phyloP scores from a whole-genome alignment of 2,113 vertebrate species.

The Planiliza haematocheilus region DNA sequence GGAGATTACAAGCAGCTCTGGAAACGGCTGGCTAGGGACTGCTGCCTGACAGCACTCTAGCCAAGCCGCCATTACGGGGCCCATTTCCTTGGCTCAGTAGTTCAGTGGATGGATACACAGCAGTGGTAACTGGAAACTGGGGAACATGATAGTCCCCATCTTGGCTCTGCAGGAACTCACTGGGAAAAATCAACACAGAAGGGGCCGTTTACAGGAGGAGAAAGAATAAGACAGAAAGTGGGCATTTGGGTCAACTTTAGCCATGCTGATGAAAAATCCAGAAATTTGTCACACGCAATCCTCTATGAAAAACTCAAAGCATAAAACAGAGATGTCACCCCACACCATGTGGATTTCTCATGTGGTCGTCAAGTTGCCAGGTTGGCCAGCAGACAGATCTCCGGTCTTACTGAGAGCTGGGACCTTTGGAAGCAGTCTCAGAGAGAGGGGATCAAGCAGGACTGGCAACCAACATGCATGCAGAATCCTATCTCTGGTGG shows the following conservation, averaged over 20 bases:
- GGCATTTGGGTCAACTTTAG: conserved; percentile 21
- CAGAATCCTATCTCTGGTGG: conserved; percentile 59
- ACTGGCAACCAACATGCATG: conserved; percentile 58
- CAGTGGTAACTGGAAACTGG: conserved; percentile 67
- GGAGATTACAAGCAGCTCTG: conserved; percentile 82
- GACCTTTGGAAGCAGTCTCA: conserved; percentile 60
- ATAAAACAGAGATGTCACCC: conserved; percentile 29
- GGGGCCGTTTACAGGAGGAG: conserved; percentile 33
- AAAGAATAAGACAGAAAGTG: conserved; percentile 34
- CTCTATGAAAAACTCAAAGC: conserved; percentile 7
- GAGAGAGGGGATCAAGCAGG: conserved; percentile 58
- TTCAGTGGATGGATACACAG: conserved; percentile 76
- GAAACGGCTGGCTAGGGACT: conserved; percentile 80
- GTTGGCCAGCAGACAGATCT: conserved; percentile 53
- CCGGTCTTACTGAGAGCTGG: conserved; percentile 50
- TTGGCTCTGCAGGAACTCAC: conserved; percentile 57
- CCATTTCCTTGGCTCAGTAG: conserved; percentile 80
- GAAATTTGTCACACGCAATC: conserved; percentile 3
- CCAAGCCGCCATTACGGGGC: conserved; percentile 79
- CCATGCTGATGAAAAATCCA: conserved; percentile 4
- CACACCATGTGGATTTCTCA: conserved; percentile 36
- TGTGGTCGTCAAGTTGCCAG: conserved; percentile 52
- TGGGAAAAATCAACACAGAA: conserved; percentile 49
- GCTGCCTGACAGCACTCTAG: conserved; percentile 75
- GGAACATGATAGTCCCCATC: conserved; percentile 65